phyloP scores from a whole-genome alignment of 2,113 vertebrate species.

The Ailuropoda melanoleuca region DNA sequence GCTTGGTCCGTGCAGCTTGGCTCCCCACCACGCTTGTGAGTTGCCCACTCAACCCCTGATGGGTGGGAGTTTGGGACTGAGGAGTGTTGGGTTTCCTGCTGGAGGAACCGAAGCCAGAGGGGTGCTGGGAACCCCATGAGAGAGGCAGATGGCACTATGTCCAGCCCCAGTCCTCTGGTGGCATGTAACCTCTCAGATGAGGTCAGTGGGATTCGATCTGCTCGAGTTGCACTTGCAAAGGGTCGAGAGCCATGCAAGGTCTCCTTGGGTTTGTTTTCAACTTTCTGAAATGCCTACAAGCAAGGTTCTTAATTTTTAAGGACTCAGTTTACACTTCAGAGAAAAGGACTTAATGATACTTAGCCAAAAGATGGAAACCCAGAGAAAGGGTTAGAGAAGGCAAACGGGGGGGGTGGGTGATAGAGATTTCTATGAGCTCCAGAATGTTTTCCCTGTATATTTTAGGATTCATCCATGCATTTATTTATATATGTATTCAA shows the following conservation, averaged over 20 bases:
- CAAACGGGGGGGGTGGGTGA: neutral
- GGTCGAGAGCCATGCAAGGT: neutral
- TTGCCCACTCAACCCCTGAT: neutral
- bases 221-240: neutral
- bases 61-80: neutral
- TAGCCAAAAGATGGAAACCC: neutral
- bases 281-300: neutral
- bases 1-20: neutral
- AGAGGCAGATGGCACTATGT: neutral
- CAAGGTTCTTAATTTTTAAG: conserved; percentile 44
- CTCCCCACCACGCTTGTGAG: neutral
- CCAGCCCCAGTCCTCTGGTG: neutral
- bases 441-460: neutral
- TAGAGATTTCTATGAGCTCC: conserved; percentile 1
- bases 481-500: conserved; percentile 31
- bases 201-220: neutral
- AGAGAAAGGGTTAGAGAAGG: neutral
- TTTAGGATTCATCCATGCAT: neutral
- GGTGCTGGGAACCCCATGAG: neutral
- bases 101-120: neutral
- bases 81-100: neutral
- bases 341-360: neutral
- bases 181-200: neutral
- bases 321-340: neutral
- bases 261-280: conserved; percentile 22